phyloP scores from a whole-genome alignment of 2,113 vertebrate genomes.

The Chamaetylas fuelleborni region DNA sequence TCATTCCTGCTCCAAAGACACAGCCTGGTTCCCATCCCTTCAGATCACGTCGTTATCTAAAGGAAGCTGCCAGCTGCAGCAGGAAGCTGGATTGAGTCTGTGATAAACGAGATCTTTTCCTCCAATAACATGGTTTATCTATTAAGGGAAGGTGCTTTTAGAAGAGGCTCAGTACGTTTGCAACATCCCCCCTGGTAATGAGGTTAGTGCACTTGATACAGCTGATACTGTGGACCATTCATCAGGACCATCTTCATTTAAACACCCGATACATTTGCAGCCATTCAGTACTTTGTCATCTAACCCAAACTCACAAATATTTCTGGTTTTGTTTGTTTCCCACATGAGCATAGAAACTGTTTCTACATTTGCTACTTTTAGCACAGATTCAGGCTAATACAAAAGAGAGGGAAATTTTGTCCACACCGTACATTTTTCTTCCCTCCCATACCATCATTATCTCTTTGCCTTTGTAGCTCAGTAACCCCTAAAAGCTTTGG shows the following conservation, averaged over 20 bases:
- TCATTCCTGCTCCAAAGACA: not conserved
- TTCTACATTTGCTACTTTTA: not conserved
- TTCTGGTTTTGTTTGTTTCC: not conserved
- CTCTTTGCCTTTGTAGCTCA: constrained; percentile 10
- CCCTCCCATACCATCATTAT: not conserved
- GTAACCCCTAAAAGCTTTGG: constrained; percentile 31
- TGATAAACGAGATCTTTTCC: constrained; percentile 16
- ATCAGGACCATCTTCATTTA: not conserved
- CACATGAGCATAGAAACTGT: not conserved
- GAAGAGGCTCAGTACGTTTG: not conserved
- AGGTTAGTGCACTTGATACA: not conserved
- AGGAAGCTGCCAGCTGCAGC: constrained; percentile 13
- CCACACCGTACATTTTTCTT: not conserved
- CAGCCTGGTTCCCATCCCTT: not conserved
- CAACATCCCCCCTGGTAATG: not conserved
- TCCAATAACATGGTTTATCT: constrained; percentile 35
- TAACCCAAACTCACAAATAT: not conserved
- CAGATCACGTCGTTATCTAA: not conserved
- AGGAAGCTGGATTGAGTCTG: not conserved
- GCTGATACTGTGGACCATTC: not conserved
- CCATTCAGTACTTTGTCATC: not conserved
- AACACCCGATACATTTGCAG: not conserved
- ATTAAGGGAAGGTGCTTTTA: constrained; percentile 14
- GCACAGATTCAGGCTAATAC: not conserved
- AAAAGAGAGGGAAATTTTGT: not conserved